phyloP scores from a whole-genome alignment of 2,797 vertebrate genomes.

The Monodelphis domestica region DNA sequence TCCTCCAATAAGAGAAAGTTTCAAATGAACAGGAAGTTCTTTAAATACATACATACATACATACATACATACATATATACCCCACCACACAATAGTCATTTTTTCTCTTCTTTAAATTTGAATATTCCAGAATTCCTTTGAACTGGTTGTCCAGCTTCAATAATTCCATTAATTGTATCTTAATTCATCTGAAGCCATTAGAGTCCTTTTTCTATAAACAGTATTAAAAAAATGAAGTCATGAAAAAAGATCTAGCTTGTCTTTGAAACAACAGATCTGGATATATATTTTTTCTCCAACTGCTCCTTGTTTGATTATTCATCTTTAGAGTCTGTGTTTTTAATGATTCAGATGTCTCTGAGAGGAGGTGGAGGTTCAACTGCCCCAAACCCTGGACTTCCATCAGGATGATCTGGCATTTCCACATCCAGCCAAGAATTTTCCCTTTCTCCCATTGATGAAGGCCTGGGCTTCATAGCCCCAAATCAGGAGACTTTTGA shows the following conservation, averaged over 20 bases:
- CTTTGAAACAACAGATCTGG: background rate
- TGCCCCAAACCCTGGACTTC: background rate
- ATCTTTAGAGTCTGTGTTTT: background rate
- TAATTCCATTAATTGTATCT: background rate
- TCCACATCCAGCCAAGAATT: background rate
- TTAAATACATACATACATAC: too few relatives aligned
- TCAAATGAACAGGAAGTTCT: too few relatives aligned
- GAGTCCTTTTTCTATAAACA: background rate
- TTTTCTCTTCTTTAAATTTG: too few relatives aligned
- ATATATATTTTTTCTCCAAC: background rate
- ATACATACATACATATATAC: too few relatives aligned
- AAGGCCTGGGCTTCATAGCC: slow-evolving; percentile 18
- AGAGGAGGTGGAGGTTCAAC: background rate
- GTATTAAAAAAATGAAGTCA: background rate
- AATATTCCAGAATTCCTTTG: background rate
- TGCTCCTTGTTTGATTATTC: background rate
- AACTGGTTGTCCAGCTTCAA: background rate
- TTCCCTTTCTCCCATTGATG: background rate
- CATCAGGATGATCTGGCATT: background rate
- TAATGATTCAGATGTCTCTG: background rate
- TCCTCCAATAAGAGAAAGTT: too few relatives aligned
- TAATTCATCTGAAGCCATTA: background rate
- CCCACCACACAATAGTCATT: too few relatives aligned
- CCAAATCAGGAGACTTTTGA: background rate
- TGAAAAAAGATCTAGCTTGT: background rate